Evolutionary conservation across 2,888 invertebrate species (phyloP).

Genomic region (Sminthurides aquaticus): DNA sequence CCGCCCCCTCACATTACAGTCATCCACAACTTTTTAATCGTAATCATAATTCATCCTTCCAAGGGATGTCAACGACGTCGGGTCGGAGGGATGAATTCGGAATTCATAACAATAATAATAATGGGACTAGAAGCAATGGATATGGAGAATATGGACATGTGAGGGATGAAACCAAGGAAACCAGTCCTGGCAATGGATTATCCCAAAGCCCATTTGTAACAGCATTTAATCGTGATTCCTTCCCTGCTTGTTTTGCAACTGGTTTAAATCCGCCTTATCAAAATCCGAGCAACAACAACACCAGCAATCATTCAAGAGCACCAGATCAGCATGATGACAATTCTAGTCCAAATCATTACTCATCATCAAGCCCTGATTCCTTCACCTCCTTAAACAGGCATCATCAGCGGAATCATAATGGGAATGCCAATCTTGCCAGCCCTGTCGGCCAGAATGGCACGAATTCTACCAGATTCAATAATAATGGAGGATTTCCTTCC

Average conservation of each 20-base stretch:
- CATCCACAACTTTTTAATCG: slow-evolving; percentile 14
- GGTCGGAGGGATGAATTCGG: too few species aligned
- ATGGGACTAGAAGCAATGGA: too few species aligned
- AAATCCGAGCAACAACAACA: background rate
- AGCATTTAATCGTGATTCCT: too few species aligned
- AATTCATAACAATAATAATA: too few species aligned
- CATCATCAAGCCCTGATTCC: slow-evolving; percentile 38
- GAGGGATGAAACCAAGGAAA: background rate
- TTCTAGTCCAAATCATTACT: slow-evolving; percentile 33
- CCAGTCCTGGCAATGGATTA: background rate
- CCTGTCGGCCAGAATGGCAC: background rate
- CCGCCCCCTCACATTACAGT: slow-evolving; percentile 13
- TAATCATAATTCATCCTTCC: slow-evolving; percentile 12
- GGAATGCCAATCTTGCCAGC: background rate
- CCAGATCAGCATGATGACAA: slow-evolving; percentile 37
- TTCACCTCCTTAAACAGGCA: slow-evolving; percentile 27
- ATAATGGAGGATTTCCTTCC: background rate
- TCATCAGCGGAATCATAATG: too few species aligned
- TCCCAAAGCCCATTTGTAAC: background rate
- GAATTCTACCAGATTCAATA: background rate
- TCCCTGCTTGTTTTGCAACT: background rate
- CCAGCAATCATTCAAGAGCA: too few species aligned
- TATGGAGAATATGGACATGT: too few species aligned
- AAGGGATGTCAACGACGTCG: too few species aligned
- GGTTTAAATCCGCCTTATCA: background rate